Evolutionary conservation across 2,888 invertebrate species (phyloP).

Genomic region (Ornithoptera priamus): DNA sequence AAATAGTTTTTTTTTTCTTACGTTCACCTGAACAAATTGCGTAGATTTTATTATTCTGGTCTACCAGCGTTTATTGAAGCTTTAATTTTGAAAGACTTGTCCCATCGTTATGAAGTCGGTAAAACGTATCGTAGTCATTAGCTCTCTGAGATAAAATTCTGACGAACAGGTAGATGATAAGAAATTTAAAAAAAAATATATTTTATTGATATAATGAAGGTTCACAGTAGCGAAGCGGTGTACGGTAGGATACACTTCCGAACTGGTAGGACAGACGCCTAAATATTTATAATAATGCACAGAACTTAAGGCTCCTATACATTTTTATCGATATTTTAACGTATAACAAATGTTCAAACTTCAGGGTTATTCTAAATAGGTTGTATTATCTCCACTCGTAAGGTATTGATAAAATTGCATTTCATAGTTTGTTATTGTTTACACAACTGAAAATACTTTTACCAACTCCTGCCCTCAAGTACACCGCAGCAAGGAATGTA

Average conservation of each 20-base stretch:
- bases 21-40: neutral
- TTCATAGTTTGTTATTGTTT: slow-evolving; percentile 14
- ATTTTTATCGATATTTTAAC: neutral
- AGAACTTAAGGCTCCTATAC: neutral
- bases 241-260: slow-evolving; percentile 4
- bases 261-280: neutral
- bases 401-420: slow-evolving; percentile 33
- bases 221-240: slow-evolving; percentile 6
- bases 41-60: slow-evolving; percentile 27
- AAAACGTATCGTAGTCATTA: slow-evolving; percentile 62
- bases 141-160: slow-evolving; percentile 52
- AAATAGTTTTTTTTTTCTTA: neutral
- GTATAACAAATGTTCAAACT: slow-evolving; percentile 7
- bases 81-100: slow-evolving; percentile 66
- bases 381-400: slow-evolving; percentile 7
- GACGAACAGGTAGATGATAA: slow-evolving; percentile 9
- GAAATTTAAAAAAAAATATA: slow-evolving; percentile 7
- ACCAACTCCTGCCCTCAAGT: neutral
- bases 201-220: slow-evolving; percentile 1
- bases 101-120: slow-evolving; percentile 68
- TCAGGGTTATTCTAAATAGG: slow-evolving; percentile 6
- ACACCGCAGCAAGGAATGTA: slow-evolving; percentile 27
- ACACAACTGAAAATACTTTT: neutral
- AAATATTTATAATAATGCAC: neutral
- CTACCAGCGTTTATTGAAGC: slow-evolving; percentile 44